Conservation (phyloP, 2,888 invertebrate genomes). For the Rosalia funebris region DNA sequence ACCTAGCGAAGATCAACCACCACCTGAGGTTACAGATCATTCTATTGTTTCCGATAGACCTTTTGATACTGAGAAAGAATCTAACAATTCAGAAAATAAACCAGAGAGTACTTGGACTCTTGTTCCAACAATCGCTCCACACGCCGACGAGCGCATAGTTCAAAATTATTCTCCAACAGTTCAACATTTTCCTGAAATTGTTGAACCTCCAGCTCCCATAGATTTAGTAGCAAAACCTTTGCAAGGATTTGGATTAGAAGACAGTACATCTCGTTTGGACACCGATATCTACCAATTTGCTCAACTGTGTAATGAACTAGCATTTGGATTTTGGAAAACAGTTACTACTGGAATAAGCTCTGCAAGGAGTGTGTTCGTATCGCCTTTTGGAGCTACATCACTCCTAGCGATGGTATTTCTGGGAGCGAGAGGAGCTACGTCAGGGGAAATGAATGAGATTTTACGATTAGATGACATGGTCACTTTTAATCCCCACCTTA, state of each 20-base stretch:
- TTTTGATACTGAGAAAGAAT: neutral
- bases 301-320: constrained; percentile 84
- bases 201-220: constrained; percentile 61
- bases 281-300: constrained; percentile 82
- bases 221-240: constrained; percentile 68
- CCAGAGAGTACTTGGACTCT: constrained; percentile 66
- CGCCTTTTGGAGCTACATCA: constrained; percentile 86
- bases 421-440: constrained; percentile 86
- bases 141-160: constrained; percentile 44
- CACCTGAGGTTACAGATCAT: constrained; percentile 10
- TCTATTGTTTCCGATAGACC: neutral
- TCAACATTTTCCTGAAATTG: constrained; percentile 46
- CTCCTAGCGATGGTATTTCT: constrained; percentile 91
- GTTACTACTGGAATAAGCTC: constrained; percentile 77
- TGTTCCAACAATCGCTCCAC: constrained; percentile 69
- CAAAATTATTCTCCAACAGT: constrained; percentile 34
- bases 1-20: neutral
- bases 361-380: constrained; percentile 80
- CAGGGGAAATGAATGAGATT: constrained; percentile 90
- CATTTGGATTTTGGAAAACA: constrained; percentile 84
- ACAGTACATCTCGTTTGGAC: constrained; percentile 76
- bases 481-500: constrained; percentile 89
- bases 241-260: constrained; percentile 78
- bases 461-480: constrained; percentile 87
- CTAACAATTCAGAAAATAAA: constrained; percentile 30